Base-by-base conservation (phyloP, 2,797 vertebrate species). In the Acanthopagrus latus region DNA sequence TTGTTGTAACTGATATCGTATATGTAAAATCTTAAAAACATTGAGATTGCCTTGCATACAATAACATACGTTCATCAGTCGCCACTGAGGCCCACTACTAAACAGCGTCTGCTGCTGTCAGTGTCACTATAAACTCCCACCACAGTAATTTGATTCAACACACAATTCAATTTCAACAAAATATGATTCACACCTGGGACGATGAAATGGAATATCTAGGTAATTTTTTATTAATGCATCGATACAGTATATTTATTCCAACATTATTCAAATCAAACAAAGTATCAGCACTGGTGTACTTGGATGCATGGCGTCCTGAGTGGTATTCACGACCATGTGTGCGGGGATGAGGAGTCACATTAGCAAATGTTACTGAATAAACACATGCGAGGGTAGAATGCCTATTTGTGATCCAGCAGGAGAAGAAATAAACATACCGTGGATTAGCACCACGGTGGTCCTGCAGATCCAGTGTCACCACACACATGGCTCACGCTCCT, bases 381-480 rank as follows among this genome's bases (percentile, higher is more conserved):
- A 73, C 59, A 64, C 11, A 55, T 0, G 33, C n/a, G 29, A 18
- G 17, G 38, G 29, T 46, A 17, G 7, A 23, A 3, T 0, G 7
- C 29, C 57, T 76, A 73, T 89, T 73, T 78, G 50, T 62, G 56
- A 52, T 59, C 46, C 56, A 25, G 56, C 58, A 56, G 38, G 21
- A 52, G 57, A 11, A 59, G 47, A 75, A 65, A 72, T 72, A 71
- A 62, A 78, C 46, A 0, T 54, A 51, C 18, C 0, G 51, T 17
- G 55, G 56, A 81, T 87, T 77, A 72, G 20, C 69, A 56, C 70
- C 51, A 43, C 1, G 58, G 72, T 55, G 76, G 67, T 71, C 74
- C 81, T 48, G 16, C 1, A 1, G 66, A 69, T 85, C 59, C 46
- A 14, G 41, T 81, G 51, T 60, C 69, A 54, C 66, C 73, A 68